Base-by-base conservation (phyloP, 2,113 vertebrate species). In the Bubo scandiacus region DNA sequence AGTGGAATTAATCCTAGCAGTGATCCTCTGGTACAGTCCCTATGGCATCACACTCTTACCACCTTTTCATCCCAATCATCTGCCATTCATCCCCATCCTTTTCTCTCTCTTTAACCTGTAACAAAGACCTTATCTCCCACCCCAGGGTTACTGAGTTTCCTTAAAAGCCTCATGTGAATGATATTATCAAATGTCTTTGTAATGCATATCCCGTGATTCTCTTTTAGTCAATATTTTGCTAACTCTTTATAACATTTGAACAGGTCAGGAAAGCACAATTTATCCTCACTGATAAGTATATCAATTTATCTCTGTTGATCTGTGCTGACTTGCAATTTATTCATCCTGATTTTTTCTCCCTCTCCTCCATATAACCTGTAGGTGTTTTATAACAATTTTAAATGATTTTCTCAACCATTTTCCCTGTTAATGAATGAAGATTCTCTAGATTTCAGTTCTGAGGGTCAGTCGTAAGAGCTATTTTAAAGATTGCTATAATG, bases 161-260 rank as follows among this genome's bases (percentile, higher is more conserved):
- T 88, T 97, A 86, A 94, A 97, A 95, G 88, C 72, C n/a, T 94
- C 49, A 22, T 88, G 65, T 77, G 88, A 94, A 93, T 42, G 67
- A 92, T 92, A 71, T n/a, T 68, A 92, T 86, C 88, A 82, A 94
- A 88, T 38, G 10, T 42, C n/a, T 88, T 88, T 94, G 80, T 65
- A 85, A 85, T 57, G 63, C 30, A 7, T 70, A 89, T 90, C 66
- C 34, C 6, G 3, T 86, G 89, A 73, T 82, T 80, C 42, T 80
- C 82, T 94, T 91, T 90, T 52, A 92, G 90, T 94, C 85, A 94
- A 94, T 96, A 94, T 94, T 96, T 96, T 96, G 40, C 88, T 81
- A 94, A 87, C n/a, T 72, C 88, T 95, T 77, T 74, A 36, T 79
- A 93, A 87, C 58, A 84, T 86, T 86, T 89, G 62, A 95, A 96